Percentiles rank a stretch among this genome's conserved stretches.
phyloP scores from a whole-genome alignment of 2,888 invertebrate species.

The Crioceris asparagi region DNA sequence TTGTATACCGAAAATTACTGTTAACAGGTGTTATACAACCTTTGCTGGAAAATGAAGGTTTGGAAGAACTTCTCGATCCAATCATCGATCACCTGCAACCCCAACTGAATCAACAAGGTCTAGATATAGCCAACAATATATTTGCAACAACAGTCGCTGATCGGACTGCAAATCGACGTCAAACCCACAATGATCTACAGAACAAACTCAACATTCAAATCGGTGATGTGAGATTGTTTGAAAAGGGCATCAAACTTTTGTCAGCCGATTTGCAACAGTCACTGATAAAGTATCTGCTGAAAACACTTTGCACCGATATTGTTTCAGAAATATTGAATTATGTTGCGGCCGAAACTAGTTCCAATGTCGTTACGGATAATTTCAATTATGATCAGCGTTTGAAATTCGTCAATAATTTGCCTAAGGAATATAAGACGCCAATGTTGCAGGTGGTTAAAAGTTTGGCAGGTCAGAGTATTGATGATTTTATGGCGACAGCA shows the following conservation, averaged over 20 bases:
- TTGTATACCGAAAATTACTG: no score
- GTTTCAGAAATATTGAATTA: conserved; percentile 68
- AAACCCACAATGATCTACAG: conserved; percentile 70
- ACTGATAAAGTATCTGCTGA: conserved; percentile 64
- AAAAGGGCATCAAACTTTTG: conserved; percentile 64
- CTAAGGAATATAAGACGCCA: conserved; percentile 56
- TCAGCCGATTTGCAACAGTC: conserved; percentile 51
- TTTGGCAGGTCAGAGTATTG: conserved; percentile 57
- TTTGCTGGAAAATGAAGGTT: conserved; percentile 39
- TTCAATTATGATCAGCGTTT: conserved; percentile 55
- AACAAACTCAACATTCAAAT: conserved; percentile 70
- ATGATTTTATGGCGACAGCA: conserved; percentile 66
- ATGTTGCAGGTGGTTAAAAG: conserved; percentile 59
- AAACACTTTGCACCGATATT: conserved; percentile 74
- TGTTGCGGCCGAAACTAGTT: conserved; percentile 62
- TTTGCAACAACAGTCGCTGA: conserved; percentile 65
- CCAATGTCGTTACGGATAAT: conserved; percentile 49
- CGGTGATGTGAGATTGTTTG: conserved; percentile 66
- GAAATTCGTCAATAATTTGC: conserved; percentile 58
- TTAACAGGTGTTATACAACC: conserved; percentile 39
- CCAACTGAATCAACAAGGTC: conserved; percentile 58
- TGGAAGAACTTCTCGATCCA: conserved; percentile 57
- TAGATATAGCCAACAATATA: conserved; percentile 58
- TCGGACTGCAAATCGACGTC: conserved; percentile 57
- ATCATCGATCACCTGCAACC: conserved; percentile 61